These are phyloP conservation scores for Synchiropus splendidus DNA, from an alignment of 2,113 vertebrate species.

Conservation along the genomic window DNA sequence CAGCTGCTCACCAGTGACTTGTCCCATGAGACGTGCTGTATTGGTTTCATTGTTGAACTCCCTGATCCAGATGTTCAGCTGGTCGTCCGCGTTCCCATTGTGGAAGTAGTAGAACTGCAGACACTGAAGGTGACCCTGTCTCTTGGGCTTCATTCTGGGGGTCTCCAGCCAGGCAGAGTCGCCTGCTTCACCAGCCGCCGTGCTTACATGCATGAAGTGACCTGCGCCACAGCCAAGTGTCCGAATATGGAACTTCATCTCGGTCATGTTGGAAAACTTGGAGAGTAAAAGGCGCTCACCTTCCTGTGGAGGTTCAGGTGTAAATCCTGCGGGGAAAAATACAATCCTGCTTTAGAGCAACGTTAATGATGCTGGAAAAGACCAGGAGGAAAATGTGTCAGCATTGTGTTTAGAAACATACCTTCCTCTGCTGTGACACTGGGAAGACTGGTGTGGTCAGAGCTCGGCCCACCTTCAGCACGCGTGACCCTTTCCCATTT, in stretches of 20 bases:
- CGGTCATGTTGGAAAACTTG: too few species aligned
- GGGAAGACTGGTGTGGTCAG: conserved; percentile 31
- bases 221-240: background rate
- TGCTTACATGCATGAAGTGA: conserved; percentile 77
- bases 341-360: too few species aligned
- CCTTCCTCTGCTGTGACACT: background rate
- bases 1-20: conserved; percentile 60
- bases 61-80: conserved; percentile 66
- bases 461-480: conserved; percentile 7
- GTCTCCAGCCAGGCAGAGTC: conserved; percentile 66
- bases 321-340: too few species aligned
- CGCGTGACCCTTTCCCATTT: conserved; percentile 21
- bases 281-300: too few species aligned
- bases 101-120: conserved; percentile 77
- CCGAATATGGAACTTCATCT: too few species aligned
- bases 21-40: conserved; percentile 14
- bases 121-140: conserved; percentile 65
- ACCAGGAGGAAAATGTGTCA: too few species aligned
- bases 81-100: conserved; percentile 55
- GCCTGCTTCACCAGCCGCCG: conserved; percentile 20
- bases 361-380: too few species aligned
- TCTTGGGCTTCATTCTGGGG: conserved; percentile 56
- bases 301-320: too few species aligned
- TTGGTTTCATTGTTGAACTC: conserved; percentile 41
- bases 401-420: too few species aligned